Percentiles rank a stretch among this genome's conserved stretches.
These are phyloP conservation scores for Lucilia cuprina DNA, from an alignment of 1,140 invertebrate species.

Conservation along the genomic window DNA sequence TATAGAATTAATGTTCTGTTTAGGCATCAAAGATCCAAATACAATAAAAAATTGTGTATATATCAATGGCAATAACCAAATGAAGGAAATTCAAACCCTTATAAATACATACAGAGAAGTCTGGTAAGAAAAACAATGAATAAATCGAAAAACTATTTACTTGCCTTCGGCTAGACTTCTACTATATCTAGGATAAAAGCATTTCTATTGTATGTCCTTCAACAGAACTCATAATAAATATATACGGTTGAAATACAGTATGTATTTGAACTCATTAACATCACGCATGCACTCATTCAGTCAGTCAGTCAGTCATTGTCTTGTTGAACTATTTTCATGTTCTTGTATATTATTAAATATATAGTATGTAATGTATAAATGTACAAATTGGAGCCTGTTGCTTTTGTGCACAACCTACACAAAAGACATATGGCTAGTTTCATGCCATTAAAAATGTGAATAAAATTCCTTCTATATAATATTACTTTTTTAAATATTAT, in stretches of 20 bases:
- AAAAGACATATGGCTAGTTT: background rate
- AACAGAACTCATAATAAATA: background rate
- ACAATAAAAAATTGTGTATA: constrained; percentile 43
- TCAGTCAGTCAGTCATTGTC: background rate
- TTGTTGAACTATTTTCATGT: background rate
- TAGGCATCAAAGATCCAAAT: constrained; percentile 49
- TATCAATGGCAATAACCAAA: constrained; percentile 42
- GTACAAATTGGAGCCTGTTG: background rate
- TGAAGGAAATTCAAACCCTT: constrained; percentile 47
- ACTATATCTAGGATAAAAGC: background rate
- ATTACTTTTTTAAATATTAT: too few relatives aligned
- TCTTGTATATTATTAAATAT: background rate
- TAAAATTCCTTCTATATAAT: too few relatives aligned
- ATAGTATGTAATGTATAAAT: background rate
- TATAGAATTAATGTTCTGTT: constrained; percentile 56
- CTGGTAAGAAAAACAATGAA: constrained; percentile 42
- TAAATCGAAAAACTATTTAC: too few relatives aligned
- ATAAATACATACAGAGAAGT: constrained; percentile 45
- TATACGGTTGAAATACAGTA: too few relatives aligned
- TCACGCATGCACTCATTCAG: background rate
- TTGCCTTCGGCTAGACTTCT: too few relatives aligned
- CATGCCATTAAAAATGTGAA: background rate
- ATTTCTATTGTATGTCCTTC: background rate
- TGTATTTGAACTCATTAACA: background rate
- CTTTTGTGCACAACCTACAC: background rate